These are phyloP conservation scores for Phoeniculus purpureus DNA, from an alignment of 2,797 vertebrate species.

Conservation along the genomic window DNA sequence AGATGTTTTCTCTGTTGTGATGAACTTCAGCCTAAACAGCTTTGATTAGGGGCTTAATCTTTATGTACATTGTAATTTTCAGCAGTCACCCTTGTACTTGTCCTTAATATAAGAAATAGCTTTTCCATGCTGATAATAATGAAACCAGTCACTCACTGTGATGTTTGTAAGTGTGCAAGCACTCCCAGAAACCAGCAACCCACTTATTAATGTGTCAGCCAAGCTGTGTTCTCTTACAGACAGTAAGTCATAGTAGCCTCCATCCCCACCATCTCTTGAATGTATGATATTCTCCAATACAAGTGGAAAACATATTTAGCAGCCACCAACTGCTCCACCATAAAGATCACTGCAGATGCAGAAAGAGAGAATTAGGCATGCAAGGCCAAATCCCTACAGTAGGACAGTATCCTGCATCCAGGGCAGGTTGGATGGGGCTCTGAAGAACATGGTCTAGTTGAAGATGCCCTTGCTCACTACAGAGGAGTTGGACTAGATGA, in stretches of 20 bases:
- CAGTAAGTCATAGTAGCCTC: background rate
- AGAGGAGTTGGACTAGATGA: background rate
- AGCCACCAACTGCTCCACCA: background rate
- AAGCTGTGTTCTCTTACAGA: background rate
- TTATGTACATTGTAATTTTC: background rate
- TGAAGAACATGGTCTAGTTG: too few species aligned
- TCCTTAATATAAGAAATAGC: background rate
- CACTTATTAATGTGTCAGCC: background rate
- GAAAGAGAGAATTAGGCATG: background rate
- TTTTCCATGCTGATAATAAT: background rate
- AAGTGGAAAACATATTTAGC: background rate
- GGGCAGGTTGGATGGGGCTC: background rate
- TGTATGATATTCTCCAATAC: background rate
- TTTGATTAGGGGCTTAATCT: conserved; percentile 14
- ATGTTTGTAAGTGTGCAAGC: background rate
- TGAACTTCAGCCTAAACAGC: background rate
- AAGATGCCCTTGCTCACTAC: background rate
- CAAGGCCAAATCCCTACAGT: background rate
- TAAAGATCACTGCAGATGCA: background rate
- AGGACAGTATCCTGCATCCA: background rate
- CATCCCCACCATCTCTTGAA: background rate
- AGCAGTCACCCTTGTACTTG: background rate
- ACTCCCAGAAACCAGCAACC: background rate
- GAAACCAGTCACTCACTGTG: conserved; percentile 20
- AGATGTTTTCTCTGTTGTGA: background rate